These are phyloP conservation scores for Drosophila flavopinicola DNA, from an alignment of 2,888 invertebrate genomes.

Conservation along the genomic window DNA sequence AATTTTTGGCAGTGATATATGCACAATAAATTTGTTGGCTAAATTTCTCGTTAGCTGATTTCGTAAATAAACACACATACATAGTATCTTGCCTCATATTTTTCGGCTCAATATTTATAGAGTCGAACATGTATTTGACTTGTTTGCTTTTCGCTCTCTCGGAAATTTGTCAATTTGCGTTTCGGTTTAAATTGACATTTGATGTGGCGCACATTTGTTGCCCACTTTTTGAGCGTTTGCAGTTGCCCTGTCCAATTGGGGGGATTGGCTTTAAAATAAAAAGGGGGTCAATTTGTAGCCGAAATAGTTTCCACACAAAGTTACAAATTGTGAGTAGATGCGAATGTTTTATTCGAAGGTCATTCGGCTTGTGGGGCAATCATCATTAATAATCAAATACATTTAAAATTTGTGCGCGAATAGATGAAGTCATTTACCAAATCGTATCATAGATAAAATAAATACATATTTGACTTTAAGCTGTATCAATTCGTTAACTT, in stretches of 20 bases:
- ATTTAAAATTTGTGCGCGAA: too few relatives aligned
- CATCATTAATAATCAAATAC: too few relatives aligned
- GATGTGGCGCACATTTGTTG: conserved; percentile 60
- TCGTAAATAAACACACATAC: conserved; percentile 18
- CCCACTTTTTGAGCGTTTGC: conserved; percentile 24
- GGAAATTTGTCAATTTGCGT: conserved; percentile 49
- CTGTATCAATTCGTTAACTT: too few relatives aligned
- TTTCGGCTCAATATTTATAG: conserved; percentile 28
- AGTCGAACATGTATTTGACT: conserved; percentile 10
- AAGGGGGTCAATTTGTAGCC: conserved; percentile 11
- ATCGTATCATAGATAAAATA: too few relatives aligned
- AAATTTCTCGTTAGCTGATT: conserved; percentile 26
- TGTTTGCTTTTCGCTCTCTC: conserved; percentile 21
- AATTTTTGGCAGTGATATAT: conserved; percentile 38
- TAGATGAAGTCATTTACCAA: too few relatives aligned
- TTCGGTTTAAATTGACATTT: conserved; percentile 58
- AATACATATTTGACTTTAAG: too few relatives aligned
- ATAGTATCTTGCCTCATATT: conserved; percentile 23
- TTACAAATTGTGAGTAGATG: neutral
- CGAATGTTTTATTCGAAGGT: neutral
- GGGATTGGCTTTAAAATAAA: conserved; percentile 1
- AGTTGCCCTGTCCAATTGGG: conserved; percentile 17
- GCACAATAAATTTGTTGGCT: conserved; percentile 35
- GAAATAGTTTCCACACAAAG: neutral
- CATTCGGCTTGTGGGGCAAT: neutral